Conservation (phyloP, 1,140 invertebrate species). For the Luehdorfia chinensis region DNA sequence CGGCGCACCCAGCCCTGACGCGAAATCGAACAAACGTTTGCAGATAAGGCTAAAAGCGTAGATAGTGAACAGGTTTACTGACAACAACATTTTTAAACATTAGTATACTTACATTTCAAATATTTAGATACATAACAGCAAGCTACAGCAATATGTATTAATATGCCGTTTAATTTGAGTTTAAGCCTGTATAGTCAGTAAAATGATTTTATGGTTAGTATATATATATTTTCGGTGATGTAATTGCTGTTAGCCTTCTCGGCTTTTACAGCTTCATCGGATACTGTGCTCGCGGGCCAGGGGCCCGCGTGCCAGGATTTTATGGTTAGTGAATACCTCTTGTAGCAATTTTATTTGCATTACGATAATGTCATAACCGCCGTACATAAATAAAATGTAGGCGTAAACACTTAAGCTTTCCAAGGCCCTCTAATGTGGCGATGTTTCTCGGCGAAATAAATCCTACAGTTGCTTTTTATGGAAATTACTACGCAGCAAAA, state of each 20-base stretch:
- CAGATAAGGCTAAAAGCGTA: not conserved
- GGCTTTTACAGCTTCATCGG: too few species aligned
- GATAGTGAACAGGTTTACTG: too few species aligned
- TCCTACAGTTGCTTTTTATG: slow-evolving; percentile 2
- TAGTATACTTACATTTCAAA: too few species aligned
- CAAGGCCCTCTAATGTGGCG: slow-evolving; percentile 17
- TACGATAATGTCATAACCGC: slow-evolving; percentile 51
- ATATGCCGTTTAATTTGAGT: slow-evolving; percentile 17
- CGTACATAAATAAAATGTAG: slow-evolving; percentile 43
- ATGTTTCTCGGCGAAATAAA: slow-evolving; percentile 24
- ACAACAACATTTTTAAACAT: too few species aligned
- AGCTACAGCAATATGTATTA: not conserved
- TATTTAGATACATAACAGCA: too few species aligned
- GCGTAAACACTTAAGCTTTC: slow-evolving; percentile 29
- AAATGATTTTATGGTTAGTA: too few species aligned
- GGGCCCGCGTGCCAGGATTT: too few species aligned
- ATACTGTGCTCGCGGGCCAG: too few species aligned
- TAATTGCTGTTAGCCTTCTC: too few species aligned
- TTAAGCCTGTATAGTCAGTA: slow-evolving; percentile 22
- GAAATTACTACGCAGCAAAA: not conserved
- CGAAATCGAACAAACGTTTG: slow-evolving; percentile 22
- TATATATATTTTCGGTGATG: too few species aligned
- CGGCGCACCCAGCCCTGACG: slow-evolving; percentile 31
- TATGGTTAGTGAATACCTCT: slow-evolving; percentile 36
- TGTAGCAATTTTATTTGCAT: slow-evolving; percentile 41